A percentile compares a stretch with the other conserved stretches of the same genome.
Evolutionary conservation across 2,888 invertebrate genomes (phyloP).

Genomic region (Lasioglossum malachurum): DNA sequence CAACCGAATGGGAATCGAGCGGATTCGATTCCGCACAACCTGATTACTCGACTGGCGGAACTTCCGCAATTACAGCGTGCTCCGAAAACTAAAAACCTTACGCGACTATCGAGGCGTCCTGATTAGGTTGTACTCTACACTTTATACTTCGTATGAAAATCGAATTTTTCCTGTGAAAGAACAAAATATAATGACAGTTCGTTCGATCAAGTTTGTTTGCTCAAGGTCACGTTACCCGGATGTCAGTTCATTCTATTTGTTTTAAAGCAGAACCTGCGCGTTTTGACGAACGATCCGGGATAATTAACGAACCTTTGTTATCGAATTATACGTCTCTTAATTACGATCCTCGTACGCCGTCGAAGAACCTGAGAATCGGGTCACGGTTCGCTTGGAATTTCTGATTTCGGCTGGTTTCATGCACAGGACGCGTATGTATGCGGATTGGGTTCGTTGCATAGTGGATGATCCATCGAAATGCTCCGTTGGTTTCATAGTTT

Average conservation of each 20-base stretch:
- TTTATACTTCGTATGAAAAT: too few relatives aligned
- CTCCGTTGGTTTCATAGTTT: background rate
- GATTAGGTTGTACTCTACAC: background rate
- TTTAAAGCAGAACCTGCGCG: background rate
- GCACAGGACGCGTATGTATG: background rate
- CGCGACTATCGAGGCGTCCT: background rate
- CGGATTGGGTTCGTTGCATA: background rate
- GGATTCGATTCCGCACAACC: background rate
- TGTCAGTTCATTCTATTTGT: background rate
- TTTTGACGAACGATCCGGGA: background rate
- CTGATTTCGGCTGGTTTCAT: background rate
- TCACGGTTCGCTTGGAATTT: background rate
- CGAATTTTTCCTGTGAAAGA: too few relatives aligned
- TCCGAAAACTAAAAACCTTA: background rate
- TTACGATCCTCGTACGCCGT: background rate
- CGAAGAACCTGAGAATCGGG: background rate
- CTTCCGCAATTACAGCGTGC: background rate
- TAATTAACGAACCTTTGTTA: constrained; percentile 6
- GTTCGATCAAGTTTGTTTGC: background rate
- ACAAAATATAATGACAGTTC: too few relatives aligned
- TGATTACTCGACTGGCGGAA: background rate
- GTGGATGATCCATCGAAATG: background rate
- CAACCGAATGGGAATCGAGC: background rate
- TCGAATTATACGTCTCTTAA: background rate
- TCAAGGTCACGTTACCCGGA: background rate